Conservation (phyloP, 2,113 vertebrate species). For the Platanista minor region DNA sequence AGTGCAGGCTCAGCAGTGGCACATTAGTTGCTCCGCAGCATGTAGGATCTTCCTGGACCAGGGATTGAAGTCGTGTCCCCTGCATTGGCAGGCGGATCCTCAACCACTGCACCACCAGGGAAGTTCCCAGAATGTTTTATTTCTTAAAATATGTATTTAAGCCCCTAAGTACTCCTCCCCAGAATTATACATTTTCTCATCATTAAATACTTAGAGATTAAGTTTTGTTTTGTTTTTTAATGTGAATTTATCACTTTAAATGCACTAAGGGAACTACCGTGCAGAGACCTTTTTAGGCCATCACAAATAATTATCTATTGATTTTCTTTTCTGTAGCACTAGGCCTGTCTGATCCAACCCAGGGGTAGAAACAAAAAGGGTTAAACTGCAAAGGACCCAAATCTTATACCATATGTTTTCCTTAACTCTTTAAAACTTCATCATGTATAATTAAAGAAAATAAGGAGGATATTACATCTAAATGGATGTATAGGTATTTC, state of each 20-base stretch:
- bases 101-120: too few species aligned
- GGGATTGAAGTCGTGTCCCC: too few species aligned
- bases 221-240: neutral
- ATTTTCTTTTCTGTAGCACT: neutral
- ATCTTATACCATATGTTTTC: neutral
- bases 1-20: too few species aligned
- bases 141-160: neutral
- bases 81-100: too few species aligned
- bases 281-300: neutral
- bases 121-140: neutral
- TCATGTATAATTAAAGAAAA: slow-evolving; percentile 1
- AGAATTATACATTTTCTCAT: neutral
- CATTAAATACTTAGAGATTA: neutral
- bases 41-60: too few species aligned
- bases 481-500: neutral
- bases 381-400: neutral
- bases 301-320: neutral
- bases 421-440: neutral
- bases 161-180: neutral
- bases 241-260: neutral
- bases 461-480: neutral
- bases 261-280: neutral
- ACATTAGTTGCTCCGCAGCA: too few species aligned
- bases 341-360: neutral
- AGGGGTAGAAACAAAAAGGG: neutral